Percentiles rank a stretch among this genome's conserved stretches.
Evolutionary conservation across 2,113 vertebrate species (phyloP).

Genomic region (Halcyon malimbica): DNA sequence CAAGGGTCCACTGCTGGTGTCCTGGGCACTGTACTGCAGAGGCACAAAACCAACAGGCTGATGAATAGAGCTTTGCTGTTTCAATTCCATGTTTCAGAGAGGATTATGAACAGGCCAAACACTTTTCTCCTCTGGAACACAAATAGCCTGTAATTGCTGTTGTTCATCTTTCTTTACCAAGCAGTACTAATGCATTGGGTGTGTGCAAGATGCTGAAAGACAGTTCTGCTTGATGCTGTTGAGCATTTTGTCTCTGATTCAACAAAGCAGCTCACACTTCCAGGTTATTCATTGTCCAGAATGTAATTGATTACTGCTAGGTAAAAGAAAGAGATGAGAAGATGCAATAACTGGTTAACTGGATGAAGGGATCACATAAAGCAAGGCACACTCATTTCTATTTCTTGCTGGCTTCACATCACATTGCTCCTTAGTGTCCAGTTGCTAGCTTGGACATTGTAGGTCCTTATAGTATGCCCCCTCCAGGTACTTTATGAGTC

Average conservation of each 20-base stretch:
- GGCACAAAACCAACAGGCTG: neutral
- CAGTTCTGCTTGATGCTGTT: neutral
- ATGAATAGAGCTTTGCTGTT: neutral
- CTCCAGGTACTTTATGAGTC: neutral
- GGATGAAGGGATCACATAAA: neutral
- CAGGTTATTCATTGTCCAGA: neutral
- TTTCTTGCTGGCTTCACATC: neutral
- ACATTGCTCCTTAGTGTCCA: neutral
- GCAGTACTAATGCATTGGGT: fast-evolving
- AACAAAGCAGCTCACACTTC: neutral
- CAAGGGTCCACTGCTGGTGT: neutral
- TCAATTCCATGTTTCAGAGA: neutral
- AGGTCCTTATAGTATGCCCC: neutral
- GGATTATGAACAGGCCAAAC: neutral
- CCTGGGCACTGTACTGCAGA: neutral
- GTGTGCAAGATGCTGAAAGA: neutral
- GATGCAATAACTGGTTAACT: neutral
- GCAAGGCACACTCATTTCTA: too few relatives aligned
- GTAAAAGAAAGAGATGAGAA: neutral
- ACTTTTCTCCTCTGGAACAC: neutral
- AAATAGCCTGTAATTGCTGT: neutral
- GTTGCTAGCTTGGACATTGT: neutral
- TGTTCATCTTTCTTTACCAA: neutral
- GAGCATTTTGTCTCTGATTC: neutral
- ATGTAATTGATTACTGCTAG: neutral